Percentiles rank a stretch among this genome's conserved stretches.
Conservation (phyloP, 2,113 vertebrate genomes). For the Nycticebus coucang region DNA sequence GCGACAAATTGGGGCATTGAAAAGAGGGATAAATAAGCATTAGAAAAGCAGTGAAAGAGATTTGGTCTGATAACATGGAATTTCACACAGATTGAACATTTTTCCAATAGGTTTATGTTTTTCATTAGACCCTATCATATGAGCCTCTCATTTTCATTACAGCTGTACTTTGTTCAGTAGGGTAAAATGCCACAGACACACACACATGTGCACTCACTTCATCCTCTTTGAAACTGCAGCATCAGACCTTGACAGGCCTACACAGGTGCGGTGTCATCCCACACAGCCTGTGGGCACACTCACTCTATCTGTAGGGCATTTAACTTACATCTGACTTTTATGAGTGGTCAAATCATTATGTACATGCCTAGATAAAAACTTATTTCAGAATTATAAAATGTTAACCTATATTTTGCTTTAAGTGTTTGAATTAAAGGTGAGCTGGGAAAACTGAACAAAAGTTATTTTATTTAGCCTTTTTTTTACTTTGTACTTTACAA, state of each 20-base stretch:
- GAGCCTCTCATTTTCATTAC: too few relatives aligned
- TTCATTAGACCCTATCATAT: background rate
- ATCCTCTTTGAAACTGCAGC: background rate
- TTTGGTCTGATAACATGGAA: background rate
- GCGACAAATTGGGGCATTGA: background rate
- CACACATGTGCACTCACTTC: too few relatives aligned
- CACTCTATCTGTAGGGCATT: background rate
- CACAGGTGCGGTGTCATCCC: background rate
- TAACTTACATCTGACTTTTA: constrained; percentile 68
- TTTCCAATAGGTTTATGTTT: background rate
- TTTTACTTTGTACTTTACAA: too few relatives aligned
- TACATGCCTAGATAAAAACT: constrained; percentile 75
- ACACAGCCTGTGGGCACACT: constrained; percentile 12
- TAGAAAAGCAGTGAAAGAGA: background rate
- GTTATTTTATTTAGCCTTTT: constrained; percentile 82
- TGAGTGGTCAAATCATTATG: constrained; percentile 77
- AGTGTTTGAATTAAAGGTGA: constrained; percentile 79
- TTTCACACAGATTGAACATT: constrained; percentile 13
- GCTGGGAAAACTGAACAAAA: constrained; percentile 70
- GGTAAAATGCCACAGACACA: background rate
- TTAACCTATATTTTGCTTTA: constrained; percentile 81
- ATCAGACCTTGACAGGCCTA: background rate
- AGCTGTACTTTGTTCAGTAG: background rate
- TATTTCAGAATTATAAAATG: constrained; percentile 79
- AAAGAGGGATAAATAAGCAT: background rate